Conservation (phyloP, 1,140 invertebrate genomes). For the Augochlora pura region DNA sequence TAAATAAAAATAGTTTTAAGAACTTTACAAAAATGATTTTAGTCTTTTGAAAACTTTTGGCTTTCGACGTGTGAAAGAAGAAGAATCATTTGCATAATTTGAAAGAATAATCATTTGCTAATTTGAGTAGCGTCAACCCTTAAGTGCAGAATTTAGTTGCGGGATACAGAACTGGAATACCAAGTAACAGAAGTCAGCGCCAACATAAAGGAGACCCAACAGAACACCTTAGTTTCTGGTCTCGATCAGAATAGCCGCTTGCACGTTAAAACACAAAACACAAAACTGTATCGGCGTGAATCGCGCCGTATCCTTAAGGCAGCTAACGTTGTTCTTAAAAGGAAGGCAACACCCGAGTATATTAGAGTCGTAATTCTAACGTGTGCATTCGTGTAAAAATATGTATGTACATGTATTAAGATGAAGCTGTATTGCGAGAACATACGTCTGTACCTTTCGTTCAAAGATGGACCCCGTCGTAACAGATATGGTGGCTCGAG, state of each 20-base stretch:
- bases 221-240: slow-evolving; percentile 64
- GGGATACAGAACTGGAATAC: neutral
- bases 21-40: no score
- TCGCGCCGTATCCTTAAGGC: slow-evolving; percentile 19
- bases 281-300: slow-evolving; percentile 9
- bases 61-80: no score
- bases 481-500: no score
- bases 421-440: slow-evolving; percentile 6
- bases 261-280: slow-evolving; percentile 76
- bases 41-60: no score
- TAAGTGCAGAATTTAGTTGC: no score
- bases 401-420: neutral
- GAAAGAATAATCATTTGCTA: no score
- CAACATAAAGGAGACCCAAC: slow-evolving; percentile 8
- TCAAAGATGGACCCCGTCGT: no score
- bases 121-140: no score
- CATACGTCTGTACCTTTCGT: no score
- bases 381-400: neutral
- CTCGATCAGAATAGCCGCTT: slow-evolving; percentile 77
- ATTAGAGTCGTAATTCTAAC: slow-evolving; percentile 17
- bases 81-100: no score
- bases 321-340: slow-evolving; percentile 4
- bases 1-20: no score
- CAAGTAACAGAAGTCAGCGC: neutral
- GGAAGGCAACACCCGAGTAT: neutral